Percentiles rank a stretch among this genome's conserved stretches.
Evolutionary conservation across 2,888 invertebrate genomes (phyloP).

Genomic region (Chrysolina haemoptera): DNA sequence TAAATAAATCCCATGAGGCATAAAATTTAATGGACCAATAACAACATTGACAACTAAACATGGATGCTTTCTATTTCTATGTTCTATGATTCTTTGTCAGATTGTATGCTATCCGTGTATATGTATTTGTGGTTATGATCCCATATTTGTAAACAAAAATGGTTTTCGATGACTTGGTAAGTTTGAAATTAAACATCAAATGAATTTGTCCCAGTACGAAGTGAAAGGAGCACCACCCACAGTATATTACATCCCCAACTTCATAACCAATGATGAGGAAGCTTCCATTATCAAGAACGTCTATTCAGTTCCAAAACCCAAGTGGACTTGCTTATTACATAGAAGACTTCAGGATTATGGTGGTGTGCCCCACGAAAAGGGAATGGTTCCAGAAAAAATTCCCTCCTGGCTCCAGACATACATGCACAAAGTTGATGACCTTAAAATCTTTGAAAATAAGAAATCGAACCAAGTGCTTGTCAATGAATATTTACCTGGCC

Average conservation of each 20-base stretch:
- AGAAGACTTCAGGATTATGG: conserved; percentile 98
- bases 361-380: conserved; percentile 92
- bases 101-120: too few relatives aligned
- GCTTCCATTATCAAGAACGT: conserved; percentile 80
- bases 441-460: conserved; percentile 81
- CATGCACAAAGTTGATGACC: conserved; percentile 78
- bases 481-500: conserved; percentile 93
- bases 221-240: conserved; percentile 73
- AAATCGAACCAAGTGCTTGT: conserved; percentile 94
- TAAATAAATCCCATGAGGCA: too few relatives aligned
- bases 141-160: background rate
- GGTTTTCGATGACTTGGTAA: background rate
- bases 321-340: conserved; percentile 95
- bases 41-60: too few relatives aligned
- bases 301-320: conserved; percentile 88
- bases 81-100: too few relatives aligned
- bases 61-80: too few relatives aligned
- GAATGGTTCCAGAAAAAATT: conserved; percentile 92
- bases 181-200: conserved; percentile 26
- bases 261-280: conserved; percentile 84
- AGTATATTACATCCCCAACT: conserved; percentile 89
- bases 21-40: too few relatives aligned
- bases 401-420: conserved; percentile 87
- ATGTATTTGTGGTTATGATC: background rate
- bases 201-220: conserved; percentile 57